Base-by-base conservation (phyloP, 2,888 invertebrate genomes). In the Leucoptera coffeella region DNA sequence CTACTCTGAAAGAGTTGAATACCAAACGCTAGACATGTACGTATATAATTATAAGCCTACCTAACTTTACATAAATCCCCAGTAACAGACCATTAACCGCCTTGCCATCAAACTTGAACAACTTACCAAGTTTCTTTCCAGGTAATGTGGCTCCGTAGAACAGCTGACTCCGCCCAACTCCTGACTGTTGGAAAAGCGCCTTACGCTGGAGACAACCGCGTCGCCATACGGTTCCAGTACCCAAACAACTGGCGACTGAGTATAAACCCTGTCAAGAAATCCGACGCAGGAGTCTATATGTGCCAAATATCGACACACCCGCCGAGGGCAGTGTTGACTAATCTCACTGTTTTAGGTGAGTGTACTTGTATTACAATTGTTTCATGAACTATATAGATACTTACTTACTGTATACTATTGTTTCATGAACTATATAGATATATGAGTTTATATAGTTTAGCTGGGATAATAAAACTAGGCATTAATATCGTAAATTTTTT, bases 241-340 rank as follows among this genome's bases (percentile, higher is more conserved):
- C 81, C 81, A 3, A 81, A 80, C 49, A 82, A 82, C 44, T 82
- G 81, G 81, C 67, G 80, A 29, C 59, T 82, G 21, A 71, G 71
- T 40, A 83, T 85, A 45, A 79, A 81, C 46, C 80, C 82, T 28
- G 82, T 84, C 19, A 80, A 78, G 42, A 72, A 74, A 32, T 74
- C 80, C 15, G 85, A 85, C 45, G 80, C 78, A 23, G 85, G 85
- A 12, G 61, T 80, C 29, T 85, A 85, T 47, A 81, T 85, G 75
- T 85, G 85, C 58, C 85, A 85, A 76, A 82, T 85, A 47, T 85
- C 85, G 29, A 85, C 85, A 23, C 82, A 85, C 59, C 85, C 85
- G 12, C 84, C 85, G 13, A 76, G 81, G 39, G 82, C 83, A 38
- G 79, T 85, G 45, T 76, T 82, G 43, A 78, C 83, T 32, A 83